phyloP scores from a whole-genome alignment of 2,113 vertebrate genomes.

The Uria aalge region DNA sequence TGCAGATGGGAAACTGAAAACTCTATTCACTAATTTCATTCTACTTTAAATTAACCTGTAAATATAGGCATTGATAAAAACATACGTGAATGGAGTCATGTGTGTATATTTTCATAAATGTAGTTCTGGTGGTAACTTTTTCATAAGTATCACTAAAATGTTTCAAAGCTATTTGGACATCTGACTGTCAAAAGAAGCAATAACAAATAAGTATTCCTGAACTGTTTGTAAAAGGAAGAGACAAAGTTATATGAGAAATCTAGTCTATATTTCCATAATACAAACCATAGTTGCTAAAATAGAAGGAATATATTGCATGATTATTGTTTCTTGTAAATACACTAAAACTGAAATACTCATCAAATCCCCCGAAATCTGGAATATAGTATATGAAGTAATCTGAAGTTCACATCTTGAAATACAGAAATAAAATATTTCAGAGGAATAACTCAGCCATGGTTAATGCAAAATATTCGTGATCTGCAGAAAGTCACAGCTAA shows the following conservation, averaged over 20 bases:
- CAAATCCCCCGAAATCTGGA: not conserved
- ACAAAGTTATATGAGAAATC: not conserved
- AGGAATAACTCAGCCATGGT: not conserved
- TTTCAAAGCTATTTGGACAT: not conserved
- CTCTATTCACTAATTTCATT: not conserved
- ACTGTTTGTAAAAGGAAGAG: not conserved
- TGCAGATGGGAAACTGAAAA: not conserved
- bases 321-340: not conserved
- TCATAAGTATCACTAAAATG: not conserved
- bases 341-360: not conserved
- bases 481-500: not conserved
- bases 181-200: not conserved
- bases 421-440: not conserved
- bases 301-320: not conserved
- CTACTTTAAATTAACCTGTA: not conserved
- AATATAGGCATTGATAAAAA: not conserved
- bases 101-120: not conserved
- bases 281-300: not conserved
- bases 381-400: not conserved
- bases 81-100: fast-evolving
- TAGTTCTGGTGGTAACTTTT: not conserved
- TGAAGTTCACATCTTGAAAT: not conserved
- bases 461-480: not conserved
- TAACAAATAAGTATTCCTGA: not conserved
- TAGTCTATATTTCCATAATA: not conserved